Evolutionary conservation across 2,797 vertebrate species (phyloP).

Genomic region (Sebastes matsubarae): DNA sequence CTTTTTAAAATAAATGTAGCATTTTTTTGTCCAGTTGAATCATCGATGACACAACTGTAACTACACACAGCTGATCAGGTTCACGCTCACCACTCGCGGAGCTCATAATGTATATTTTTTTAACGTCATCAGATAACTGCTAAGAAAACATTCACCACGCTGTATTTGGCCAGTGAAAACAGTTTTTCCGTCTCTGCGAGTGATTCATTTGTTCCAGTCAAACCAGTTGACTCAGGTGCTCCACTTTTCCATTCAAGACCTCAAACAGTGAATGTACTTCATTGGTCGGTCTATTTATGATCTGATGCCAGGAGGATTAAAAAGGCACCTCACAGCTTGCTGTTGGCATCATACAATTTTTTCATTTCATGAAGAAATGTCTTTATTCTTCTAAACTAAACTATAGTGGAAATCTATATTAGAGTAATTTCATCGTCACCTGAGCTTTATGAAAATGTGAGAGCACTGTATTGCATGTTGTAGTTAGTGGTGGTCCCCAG

Average conservation of each 20-base stretch:
- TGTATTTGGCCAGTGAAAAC: slow-evolving; percentile 45
- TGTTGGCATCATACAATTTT: not conserved
- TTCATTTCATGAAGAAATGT: slow-evolving; percentile 35
- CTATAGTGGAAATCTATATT: slow-evolving; percentile 21
- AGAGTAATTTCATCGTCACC: slow-evolving; percentile 44
- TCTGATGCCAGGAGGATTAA: slow-evolving; percentile 19
- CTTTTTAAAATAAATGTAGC: slow-evolving; percentile 62
- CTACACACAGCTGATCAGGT: slow-evolving; percentile 33
- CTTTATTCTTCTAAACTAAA: slow-evolving; percentile 26
- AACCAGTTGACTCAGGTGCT: slow-evolving; percentile 75
- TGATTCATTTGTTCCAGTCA: slow-evolving; percentile 42
- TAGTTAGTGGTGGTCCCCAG: slow-evolving; percentile 51
- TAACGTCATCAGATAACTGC: slow-evolving; percentile 21
- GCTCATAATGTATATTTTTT: slow-evolving; percentile 23
- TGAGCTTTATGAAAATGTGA: slow-evolving; percentile 45
- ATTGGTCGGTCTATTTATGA: slow-evolving; percentile 3
- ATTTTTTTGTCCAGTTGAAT: slow-evolving; percentile 45
- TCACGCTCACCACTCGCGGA: slow-evolving; percentile 18
- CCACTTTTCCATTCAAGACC: slow-evolving; percentile 49
- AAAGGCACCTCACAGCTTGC: slow-evolving; percentile 14
- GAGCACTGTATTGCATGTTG: slow-evolving; percentile 66
- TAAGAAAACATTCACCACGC: slow-evolving; percentile 8
- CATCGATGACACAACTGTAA: slow-evolving; percentile 39
- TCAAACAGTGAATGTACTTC: slow-evolving; percentile 64
- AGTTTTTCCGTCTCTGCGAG: slow-evolving; percentile 16